Evolutionary conservation across 2,888 invertebrate genomes (phyloP).

Genomic region (Ernsta delagoae): DNA sequence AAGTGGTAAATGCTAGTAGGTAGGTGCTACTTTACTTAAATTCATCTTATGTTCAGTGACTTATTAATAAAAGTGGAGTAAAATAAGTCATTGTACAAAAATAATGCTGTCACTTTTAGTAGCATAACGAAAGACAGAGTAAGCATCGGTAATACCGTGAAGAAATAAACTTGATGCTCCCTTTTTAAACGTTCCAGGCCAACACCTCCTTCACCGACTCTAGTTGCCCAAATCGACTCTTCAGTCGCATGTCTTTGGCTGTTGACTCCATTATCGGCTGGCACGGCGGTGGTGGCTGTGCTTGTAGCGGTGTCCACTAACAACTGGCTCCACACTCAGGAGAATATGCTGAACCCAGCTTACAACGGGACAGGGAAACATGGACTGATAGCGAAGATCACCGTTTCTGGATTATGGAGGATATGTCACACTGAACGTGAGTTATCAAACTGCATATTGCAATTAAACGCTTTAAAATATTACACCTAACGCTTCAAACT

Average conservation of each 20-base stretch:
- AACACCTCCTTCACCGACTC: slow-evolving; percentile 74
- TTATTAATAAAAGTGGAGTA: too few relatives aligned
- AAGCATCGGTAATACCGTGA: too few relatives aligned
- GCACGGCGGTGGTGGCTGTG: slow-evolving; percentile 89
- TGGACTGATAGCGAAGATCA: slow-evolving; percentile 89
- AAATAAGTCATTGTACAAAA: too few relatives aligned
- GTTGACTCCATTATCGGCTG: slow-evolving; percentile 87
- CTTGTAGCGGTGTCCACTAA: slow-evolving; percentile 90
- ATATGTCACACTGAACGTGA: slow-evolving; percentile 92
- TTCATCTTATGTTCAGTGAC: too few relatives aligned
- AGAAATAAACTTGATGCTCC: too few relatives aligned
- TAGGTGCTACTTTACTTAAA: too few relatives aligned
- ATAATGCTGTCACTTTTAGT: too few relatives aligned
- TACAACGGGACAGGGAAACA: slow-evolving; percentile 91
- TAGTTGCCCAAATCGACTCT: slow-evolving; percentile 82
- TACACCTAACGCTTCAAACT: too few relatives aligned
- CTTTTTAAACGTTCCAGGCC: slow-evolving; percentile 62
- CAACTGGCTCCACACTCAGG: slow-evolving; percentile 95
- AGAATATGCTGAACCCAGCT: slow-evolving; percentile 91
- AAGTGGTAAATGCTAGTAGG: too few relatives aligned
- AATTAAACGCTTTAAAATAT: too few relatives aligned
- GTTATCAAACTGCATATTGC: slow-evolving; percentile 57
- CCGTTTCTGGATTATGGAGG: slow-evolving; percentile 92
- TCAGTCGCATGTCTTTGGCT: slow-evolving; percentile 87
- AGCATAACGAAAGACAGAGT: too few relatives aligned